A percentile compares a stretch with the other conserved stretches of the same genome.
Conservation (phyloP, 2,113 vertebrate species). For the Caranx ignobilis region DNA sequence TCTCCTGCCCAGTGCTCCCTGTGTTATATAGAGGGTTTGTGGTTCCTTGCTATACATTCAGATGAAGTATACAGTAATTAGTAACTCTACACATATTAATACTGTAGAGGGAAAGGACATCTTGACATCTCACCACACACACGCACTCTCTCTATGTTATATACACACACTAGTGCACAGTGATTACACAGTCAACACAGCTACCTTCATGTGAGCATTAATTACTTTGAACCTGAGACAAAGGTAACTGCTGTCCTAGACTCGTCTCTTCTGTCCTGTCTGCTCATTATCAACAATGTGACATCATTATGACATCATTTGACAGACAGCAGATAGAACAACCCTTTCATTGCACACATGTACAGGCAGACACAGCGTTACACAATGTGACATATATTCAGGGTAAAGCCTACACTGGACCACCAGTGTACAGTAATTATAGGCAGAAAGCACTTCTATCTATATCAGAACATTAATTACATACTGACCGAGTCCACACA, state of each 20-base stretch:
- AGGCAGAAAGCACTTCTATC: conserved; percentile 19
- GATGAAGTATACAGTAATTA: background rate
- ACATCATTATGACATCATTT: background rate
- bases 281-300: background rate
- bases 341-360: background rate
- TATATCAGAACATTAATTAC: conserved; percentile 52
- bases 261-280: background rate
- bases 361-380: background rate
- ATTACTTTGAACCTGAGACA: conserved; percentile 15
- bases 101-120: background rate
- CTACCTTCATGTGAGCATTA: background rate
- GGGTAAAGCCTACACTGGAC: conserved; percentile 15
- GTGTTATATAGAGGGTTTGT: no score
- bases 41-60: background rate
- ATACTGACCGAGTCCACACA: conserved; percentile 33
- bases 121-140: background rate
- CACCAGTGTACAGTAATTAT: conserved; percentile 39
- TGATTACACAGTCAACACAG: conserved; percentile 22
- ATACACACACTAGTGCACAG: background rate
- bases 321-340: background rate
- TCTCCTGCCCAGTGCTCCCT: no score
- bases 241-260: background rate
- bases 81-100: conserved; percentile 2
- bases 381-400: background rate
- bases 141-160: background rate